Conservation (phyloP, 2,888 invertebrate genomes). For the Rhynchonema sp. region DNA sequence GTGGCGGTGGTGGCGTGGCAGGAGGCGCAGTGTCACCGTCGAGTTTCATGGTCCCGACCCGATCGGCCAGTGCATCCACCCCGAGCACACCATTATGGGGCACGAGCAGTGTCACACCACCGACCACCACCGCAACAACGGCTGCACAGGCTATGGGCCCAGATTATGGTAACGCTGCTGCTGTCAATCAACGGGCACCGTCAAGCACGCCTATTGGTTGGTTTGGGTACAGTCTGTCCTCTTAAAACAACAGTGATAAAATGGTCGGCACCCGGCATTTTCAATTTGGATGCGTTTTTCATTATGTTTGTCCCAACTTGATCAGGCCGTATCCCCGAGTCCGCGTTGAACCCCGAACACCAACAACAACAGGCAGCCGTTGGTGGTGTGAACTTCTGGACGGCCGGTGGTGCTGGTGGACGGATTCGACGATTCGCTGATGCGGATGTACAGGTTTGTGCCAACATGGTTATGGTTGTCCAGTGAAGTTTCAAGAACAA, state of each 20-base stretch:
- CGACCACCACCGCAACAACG: neutral
- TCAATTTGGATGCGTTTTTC: no score
- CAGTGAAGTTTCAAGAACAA: neutral
- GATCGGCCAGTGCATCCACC: neutral
- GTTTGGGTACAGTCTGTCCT: neutral
- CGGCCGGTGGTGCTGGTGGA: neutral
- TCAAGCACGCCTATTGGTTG: neutral
- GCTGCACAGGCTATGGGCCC: neutral
- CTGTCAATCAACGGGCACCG: neutral
- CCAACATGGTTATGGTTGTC: no score
- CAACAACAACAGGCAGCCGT: no score
- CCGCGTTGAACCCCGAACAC: no score
- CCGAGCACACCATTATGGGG: neutral
- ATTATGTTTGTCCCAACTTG: no score
- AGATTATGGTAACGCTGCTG: neutral
- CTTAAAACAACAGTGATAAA: neutral
- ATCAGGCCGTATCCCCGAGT: no score
- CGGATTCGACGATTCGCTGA: constrained; percentile 2
- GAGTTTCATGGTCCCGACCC: neutral
- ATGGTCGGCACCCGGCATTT: no score
- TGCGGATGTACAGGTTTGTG: constrained; percentile 1
- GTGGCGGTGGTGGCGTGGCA: neutral
- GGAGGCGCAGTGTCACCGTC: neutral
- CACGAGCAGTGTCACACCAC: neutral
- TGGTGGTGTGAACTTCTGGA: no score